These are phyloP conservation scores for Syngnathoides biaculeatus DNA, from an alignment of 2,113 vertebrate species.

Conservation along the genomic window DNA sequence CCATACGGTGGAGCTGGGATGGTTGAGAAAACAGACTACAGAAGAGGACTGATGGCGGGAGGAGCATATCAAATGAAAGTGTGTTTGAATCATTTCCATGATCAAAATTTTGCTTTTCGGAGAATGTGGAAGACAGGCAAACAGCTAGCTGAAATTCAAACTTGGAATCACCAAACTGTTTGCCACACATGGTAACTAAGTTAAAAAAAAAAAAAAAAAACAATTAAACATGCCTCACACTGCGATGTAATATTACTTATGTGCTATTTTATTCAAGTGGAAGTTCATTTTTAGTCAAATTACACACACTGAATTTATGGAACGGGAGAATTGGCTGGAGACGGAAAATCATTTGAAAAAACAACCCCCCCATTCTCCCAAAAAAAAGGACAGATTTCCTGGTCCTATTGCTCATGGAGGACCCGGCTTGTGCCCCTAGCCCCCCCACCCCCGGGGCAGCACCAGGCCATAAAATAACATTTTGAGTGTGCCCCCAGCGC, in stretches of 20 bases:
- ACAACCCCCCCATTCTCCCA: too few relatives aligned
- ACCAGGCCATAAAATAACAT: conserved; percentile 43
- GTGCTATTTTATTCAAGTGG: conserved; percentile 22
- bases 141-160: too few relatives aligned
- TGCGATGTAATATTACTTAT: conserved; percentile 21
- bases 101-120: too few relatives aligned
- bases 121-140: too few relatives aligned
- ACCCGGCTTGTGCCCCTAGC: conserved; percentile 14
- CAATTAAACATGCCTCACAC: conserved; percentile 4
- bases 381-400: conserved; percentile 10
- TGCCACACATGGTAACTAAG: too few relatives aligned
- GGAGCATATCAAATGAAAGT: too few relatives aligned
- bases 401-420: conserved; percentile 25
- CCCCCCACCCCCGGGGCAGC: conserved; percentile 28
- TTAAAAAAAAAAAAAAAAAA: too few relatives aligned
- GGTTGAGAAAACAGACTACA: too few relatives aligned
- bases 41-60: too few relatives aligned
- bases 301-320: conserved; percentile 29
- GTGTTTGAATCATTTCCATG: too few relatives aligned
- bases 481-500: conserved; percentile 33
- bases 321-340: conserved; percentile 20
- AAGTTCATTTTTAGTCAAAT: conserved; percentile 39
- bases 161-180: too few relatives aligned
- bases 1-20: too few relatives aligned
- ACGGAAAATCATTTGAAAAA: conserved; percentile 38